Base-by-base conservation (phyloP, 2,888 invertebrate species). In the Drosophila kanekoi region DNA sequence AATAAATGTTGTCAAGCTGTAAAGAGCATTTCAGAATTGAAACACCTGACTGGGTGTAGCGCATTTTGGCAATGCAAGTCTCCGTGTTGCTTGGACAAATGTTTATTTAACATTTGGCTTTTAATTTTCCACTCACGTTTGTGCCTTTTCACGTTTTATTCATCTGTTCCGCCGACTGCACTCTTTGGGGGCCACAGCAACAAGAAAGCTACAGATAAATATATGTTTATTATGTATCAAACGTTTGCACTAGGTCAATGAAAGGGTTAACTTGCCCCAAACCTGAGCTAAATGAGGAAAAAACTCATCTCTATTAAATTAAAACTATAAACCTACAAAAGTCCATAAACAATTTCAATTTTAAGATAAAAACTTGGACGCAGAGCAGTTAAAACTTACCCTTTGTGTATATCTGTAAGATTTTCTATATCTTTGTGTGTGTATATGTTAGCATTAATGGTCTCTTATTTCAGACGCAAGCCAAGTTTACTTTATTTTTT, bases 81-180 rank as follows among this genome's bases (percentile, higher is more conserved):
- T n/a, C 40, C 49, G 53, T 58, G 52, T 57, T 59, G 68, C 59
- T 69, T 54, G 45, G 75, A 62, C 65, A 76, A 83, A 87, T 81
- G 85, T 87, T 84, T 81, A 63, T 64, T 58, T 73, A 70, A 63
- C 76, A 76, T 72, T 84, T 76, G 56, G 58, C 54, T 70, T 69
- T 79, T 56, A 60, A 66, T 66, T 77, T 74, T 74, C 78, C 62
- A 60, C 66, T 74, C 77, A 77, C 77, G 70, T 77, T 65, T 66
- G 52, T 56, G 59, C 64, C 59, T 72, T 67, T 74, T 78, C 84
- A 80, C 81, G 67, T 59, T 60, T 71, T 60, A 66, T 70, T 63
- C 52, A 72, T 35, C 57, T 51, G 38, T 52, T 66, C 41, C 63
- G 52, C 41, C 56, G 48, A 45, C 41, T 76, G 78, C 76, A 73